Conservation (phyloP, 1,140 invertebrate species). For the Zaprionus ornatus region DNA sequence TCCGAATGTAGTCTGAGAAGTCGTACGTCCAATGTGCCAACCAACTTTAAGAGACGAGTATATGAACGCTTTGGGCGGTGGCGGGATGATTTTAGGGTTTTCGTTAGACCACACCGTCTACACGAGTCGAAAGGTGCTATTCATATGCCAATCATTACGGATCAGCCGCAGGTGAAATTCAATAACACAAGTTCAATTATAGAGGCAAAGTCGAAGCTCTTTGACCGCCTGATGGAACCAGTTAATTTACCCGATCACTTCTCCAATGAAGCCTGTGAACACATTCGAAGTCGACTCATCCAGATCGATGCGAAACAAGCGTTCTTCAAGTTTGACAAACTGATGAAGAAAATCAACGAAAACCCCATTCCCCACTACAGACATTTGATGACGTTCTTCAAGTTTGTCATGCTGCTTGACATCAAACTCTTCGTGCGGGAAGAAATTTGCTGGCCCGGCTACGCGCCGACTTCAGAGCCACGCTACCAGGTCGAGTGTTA, state of each 20-base stretch:
- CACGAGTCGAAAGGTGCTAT: not conserved
- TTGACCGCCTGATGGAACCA: conserved; percentile 8
- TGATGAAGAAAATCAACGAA: conserved; percentile 14
- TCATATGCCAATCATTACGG: not conserved
- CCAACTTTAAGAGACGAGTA: not conserved
- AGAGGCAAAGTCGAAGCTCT: not conserved
- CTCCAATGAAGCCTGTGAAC: not conserved
- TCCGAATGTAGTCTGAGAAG: not conserved
- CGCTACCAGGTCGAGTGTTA: conserved; percentile 33
- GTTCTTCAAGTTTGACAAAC: conserved; percentile 2
- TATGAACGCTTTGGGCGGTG: not conserved
- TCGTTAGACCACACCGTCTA: not conserved
- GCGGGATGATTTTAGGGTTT: not conserved
- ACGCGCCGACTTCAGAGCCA: not conserved
- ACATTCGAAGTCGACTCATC: not conserved
- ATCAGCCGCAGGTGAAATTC: not conserved
- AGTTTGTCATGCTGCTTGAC: conserved; percentile 11
- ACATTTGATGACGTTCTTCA: conserved; percentile 25
- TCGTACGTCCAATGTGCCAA: not conserved
- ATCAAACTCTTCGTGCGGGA: conserved; percentile 13
- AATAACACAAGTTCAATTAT: not conserved
- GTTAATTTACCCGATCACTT: not conserved
- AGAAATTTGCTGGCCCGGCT: not conserved
- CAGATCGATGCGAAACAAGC: not conserved
- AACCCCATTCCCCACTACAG: not conserved